phyloP scores from a whole-genome alignment of 2,797 vertebrate species.

The Chelon labrosus region DNA sequence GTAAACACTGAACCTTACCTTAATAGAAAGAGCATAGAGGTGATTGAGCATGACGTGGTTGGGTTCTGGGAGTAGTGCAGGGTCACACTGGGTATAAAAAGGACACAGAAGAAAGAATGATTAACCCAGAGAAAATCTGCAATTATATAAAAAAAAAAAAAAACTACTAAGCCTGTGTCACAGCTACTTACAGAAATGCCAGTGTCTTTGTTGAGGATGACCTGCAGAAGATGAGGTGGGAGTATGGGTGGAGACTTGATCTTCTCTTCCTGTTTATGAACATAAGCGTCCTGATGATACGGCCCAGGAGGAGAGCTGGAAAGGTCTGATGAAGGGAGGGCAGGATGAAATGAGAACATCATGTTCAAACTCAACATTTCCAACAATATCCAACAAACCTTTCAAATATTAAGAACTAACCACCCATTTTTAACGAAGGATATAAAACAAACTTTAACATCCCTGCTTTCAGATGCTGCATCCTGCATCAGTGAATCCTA shows the following conservation, averaged over 20 bases:
- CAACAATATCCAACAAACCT: not conserved
- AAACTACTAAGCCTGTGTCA: not conserved
- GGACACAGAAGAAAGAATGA: conserved; percentile 2
- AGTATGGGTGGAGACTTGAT: conserved; percentile 96
- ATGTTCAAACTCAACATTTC: not conserved
- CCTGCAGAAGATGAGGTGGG: conserved; percentile 96
- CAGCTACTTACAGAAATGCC: conserved; percentile 94
- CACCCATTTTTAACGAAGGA: too few species aligned
- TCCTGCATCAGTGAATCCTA: not conserved
- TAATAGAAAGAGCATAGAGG: conserved; percentile 97
- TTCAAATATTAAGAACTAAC: too few species aligned
- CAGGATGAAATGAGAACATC: not conserved
- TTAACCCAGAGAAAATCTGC: not conserved
- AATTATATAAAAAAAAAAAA: not conserved
- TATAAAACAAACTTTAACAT: not conserved
- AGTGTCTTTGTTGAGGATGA: conserved; percentile 99
- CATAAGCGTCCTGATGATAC: conserved; percentile 95
- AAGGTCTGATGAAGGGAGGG: conserved; percentile 82
- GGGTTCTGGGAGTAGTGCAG: conserved; percentile 96
- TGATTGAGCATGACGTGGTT: conserved; percentile 99
- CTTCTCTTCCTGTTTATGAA: conserved; percentile 94
- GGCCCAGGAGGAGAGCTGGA: conserved; percentile 98
- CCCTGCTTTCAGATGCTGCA: too few species aligned
- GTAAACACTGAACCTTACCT: conserved; percentile 82
- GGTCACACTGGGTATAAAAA: conserved; percentile 90